Evolutionary conservation across 2,113 vertebrate genomes (phyloP).

Genomic region (Serinus canaria): DNA sequence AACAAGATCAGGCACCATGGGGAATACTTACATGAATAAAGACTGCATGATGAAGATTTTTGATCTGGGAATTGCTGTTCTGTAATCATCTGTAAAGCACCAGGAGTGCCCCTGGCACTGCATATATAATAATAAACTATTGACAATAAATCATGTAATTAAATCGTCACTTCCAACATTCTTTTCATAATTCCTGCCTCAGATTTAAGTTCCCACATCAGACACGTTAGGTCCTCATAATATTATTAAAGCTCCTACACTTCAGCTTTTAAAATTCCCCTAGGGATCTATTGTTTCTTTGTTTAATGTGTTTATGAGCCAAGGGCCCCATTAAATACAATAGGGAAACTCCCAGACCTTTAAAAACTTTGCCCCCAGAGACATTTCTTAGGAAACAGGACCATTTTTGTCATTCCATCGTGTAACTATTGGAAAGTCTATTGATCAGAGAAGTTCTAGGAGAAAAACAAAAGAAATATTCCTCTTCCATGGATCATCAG

Average conservation of each 20-base stretch:
- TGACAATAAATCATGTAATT: conserved; percentile 63
- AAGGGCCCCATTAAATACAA: conserved; percentile 47
- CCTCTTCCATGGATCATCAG: neutral
- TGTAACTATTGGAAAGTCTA: conserved; percentile 26
- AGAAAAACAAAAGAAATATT: neutral
- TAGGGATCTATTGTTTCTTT: conserved; percentile 63
- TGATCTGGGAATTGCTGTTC: conserved; percentile 56
- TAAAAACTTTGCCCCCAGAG: conserved; percentile 43
- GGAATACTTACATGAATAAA: conserved; percentile 53
- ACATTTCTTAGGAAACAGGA: conserved; percentile 25
- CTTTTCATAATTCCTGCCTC: conserved; percentile 39
- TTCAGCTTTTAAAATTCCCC: conserved; percentile 53
- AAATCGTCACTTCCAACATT: conserved; percentile 47
- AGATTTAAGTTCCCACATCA: conserved; percentile 56
- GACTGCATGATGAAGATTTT: conserved; percentile 46
- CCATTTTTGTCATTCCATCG: conserved; percentile 22
- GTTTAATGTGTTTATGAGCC: conserved; percentile 57
- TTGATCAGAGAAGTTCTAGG: conserved; percentile 11
- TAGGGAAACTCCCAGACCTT: conserved; percentile 53
- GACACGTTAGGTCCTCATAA: conserved; percentile 41
- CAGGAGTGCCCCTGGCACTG: conserved; percentile 53
- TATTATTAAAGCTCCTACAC: conserved; percentile 57
- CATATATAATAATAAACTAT: conserved; percentile 51
- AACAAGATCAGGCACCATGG: conserved; percentile 30
- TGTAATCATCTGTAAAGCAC: conserved; percentile 53